Evolutionary conservation across 2,888 invertebrate species (phyloP).

Genomic region (Malachius bipustulatus): DNA sequence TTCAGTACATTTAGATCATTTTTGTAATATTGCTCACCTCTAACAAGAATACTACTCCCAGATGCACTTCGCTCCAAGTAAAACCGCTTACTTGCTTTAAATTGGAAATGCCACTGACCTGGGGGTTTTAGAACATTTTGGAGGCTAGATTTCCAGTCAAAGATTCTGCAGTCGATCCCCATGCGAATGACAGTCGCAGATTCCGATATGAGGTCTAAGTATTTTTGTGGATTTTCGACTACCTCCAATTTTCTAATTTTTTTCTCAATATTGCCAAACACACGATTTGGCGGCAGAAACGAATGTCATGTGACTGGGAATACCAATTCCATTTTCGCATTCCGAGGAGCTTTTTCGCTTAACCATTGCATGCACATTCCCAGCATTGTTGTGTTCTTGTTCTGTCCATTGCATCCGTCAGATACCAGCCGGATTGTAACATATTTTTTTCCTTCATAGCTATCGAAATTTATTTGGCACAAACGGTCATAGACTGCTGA

Average conservation of each 20-base stretch:
- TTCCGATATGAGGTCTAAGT: conserved; percentile 11
- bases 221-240: conserved; percentile 12
- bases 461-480: conserved; percentile 6
- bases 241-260: conserved; percentile 11
- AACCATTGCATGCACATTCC: conserved; percentile 21
- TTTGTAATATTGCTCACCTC: conserved; percentile 1
- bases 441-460: background rate
- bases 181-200: conserved; percentile 11
- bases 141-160: too few species aligned
- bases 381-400: conserved; percentile 22
- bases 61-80: conserved; percentile 1
- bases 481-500: conserved; percentile 19
- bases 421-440: conserved; percentile 20
- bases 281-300: conserved; percentile 13
- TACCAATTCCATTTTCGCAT: conserved; percentile 1
- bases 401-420: conserved; percentile 25
- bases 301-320: conserved; percentile 13
- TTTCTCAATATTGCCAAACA: conserved; percentile 16
- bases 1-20: background rate
- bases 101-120: conserved; percentile 2
- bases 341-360: conserved; percentile 13
- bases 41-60: conserved; percentile 1
- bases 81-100: conserved; percentile 3
- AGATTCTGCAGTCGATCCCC: conserved; percentile 3
- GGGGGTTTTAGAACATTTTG: too few species aligned